Evolutionary conservation across 2,888 invertebrate species (phyloP).

Genomic region (Tipula lateralis): DNA sequence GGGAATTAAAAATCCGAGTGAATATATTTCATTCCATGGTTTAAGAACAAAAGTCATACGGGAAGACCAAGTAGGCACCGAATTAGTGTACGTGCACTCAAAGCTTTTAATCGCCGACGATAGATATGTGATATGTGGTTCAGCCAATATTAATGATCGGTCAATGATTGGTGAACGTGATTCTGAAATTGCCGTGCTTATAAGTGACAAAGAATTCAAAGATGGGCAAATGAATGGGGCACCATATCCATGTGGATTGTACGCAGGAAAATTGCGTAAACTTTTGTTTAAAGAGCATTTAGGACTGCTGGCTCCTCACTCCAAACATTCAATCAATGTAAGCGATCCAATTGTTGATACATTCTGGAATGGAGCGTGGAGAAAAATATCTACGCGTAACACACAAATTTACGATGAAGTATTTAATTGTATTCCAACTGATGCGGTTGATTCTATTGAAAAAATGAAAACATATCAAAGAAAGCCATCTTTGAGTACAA

Average conservation of each 20-base stretch:
- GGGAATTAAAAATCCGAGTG: background rate
- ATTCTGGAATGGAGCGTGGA: constrained; percentile 85
- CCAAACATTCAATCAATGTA: constrained; percentile 54
- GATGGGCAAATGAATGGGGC: constrained; percentile 79
- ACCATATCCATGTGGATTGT: constrained; percentile 76
- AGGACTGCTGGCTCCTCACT: constrained; percentile 56
- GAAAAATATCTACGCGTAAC: constrained; percentile 71
- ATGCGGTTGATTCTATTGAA: constrained; percentile 72
- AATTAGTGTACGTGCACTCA: background rate
- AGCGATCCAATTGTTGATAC: constrained; percentile 73
- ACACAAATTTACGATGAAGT: constrained; percentile 89
- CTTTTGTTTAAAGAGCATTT: constrained; percentile 89
- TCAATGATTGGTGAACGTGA: background rate
- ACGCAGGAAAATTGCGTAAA: constrained; percentile 78
- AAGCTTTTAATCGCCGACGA: background rate
- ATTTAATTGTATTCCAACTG: constrained; percentile 86
- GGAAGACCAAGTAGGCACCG: background rate
- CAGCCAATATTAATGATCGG: background rate
- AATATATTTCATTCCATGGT: background rate
- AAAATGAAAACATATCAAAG: constrained; percentile 72
- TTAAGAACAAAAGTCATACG: background rate
- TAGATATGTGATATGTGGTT: background rate
- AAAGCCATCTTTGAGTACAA: constrained; percentile 64
- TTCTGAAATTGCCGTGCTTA: constrained; percentile 36
- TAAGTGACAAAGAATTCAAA: constrained; percentile 76